These are phyloP conservation scores for Casuarius casuarius DNA, from an alignment of 2,113 vertebrate genomes.

Conservation along the genomic window DNA sequence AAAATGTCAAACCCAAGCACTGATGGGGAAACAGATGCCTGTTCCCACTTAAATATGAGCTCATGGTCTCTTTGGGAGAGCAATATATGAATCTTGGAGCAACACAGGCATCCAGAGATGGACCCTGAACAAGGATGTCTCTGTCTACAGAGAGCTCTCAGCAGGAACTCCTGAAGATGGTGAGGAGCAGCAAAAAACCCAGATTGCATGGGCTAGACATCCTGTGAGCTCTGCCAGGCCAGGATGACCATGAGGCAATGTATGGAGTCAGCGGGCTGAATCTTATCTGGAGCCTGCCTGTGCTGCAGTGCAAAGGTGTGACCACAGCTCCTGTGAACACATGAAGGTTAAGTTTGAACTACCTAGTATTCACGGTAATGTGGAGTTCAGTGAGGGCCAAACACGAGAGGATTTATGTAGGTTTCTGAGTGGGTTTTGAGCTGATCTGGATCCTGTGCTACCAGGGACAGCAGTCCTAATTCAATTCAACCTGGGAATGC, in stretches of 20 bases:
- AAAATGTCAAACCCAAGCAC: not conserved
- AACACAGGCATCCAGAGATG: not conserved
- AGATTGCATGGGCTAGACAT: not conserved
- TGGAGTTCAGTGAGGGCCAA: not conserved
- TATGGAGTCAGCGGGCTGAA: rapidly evolving
- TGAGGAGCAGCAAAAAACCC: not conserved
- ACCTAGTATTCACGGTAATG: not conserved
- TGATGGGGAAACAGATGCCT: constrained; percentile 46
- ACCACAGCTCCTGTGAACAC: rapidly evolving
- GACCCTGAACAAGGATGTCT: not conserved
- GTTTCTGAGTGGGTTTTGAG: not conserved
- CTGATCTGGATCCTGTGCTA: not conserved
- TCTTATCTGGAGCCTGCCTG: not conserved
- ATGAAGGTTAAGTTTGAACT: rapidly evolving
- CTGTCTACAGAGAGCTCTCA: not conserved
- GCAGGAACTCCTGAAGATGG: not conserved
- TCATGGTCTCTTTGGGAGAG: not conserved
- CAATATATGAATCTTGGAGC: not conserved
- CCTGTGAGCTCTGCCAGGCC: rapidly evolving
- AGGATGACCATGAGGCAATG: not conserved
- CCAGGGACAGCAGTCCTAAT: not conserved
- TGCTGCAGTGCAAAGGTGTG: not conserved
- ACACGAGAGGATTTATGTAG: not conserved
- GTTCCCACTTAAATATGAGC: not conserved
- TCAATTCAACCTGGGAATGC: not conserved